These are phyloP conservation scores for Polyergus mexicanus DNA, from an alignment of 1,140 invertebrate genomes.

Conservation along the genomic window DNA sequence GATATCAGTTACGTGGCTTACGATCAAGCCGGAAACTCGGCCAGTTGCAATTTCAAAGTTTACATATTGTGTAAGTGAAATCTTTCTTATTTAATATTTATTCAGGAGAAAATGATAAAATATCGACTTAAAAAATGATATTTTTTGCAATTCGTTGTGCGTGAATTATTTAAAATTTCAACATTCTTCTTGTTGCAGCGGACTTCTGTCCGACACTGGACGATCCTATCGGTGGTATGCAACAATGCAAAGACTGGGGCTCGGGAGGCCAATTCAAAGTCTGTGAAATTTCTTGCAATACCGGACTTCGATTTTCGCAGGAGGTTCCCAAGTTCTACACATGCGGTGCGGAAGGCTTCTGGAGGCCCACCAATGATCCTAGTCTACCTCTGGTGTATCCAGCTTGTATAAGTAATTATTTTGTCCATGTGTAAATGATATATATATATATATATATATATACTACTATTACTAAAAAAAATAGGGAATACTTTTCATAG, in stretches of 20 bases:
- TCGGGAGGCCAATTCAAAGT: slow-evolving; percentile 97
- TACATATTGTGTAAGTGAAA: slow-evolving; percentile 93
- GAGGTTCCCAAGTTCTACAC: slow-evolving; percentile 97
- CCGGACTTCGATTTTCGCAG: slow-evolving; percentile 95
- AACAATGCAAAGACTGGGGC: slow-evolving; percentile 98
- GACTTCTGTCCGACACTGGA: slow-evolving; percentile 95
- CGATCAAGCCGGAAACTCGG: slow-evolving; percentile 96
- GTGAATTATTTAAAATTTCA: neutral
- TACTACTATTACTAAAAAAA: too few relatives aligned
- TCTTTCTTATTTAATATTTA: neutral
- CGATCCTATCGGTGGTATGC: slow-evolving; percentile 95
- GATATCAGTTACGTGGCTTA: slow-evolving; percentile 97
- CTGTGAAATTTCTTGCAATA: slow-evolving; percentile 95
- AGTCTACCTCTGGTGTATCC: slow-evolving; percentile 94
- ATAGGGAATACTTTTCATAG: too few relatives aligned
- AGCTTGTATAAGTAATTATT: slow-evolving; percentile 93
- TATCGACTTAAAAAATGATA: neutral
- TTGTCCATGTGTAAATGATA: neutral
- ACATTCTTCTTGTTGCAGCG: slow-evolving; percentile 86
- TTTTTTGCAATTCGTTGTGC: neutral
- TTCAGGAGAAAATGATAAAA: too few relatives aligned
- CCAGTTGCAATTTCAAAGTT: slow-evolving; percentile 97
- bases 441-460: too few relatives aligned
- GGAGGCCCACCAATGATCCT: slow-evolving; percentile 95
- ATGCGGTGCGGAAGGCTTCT: slow-evolving; percentile 98